Base-by-base conservation (phyloP, 2,797 vertebrate species). In the Pyrocephalus nanus region DNA sequence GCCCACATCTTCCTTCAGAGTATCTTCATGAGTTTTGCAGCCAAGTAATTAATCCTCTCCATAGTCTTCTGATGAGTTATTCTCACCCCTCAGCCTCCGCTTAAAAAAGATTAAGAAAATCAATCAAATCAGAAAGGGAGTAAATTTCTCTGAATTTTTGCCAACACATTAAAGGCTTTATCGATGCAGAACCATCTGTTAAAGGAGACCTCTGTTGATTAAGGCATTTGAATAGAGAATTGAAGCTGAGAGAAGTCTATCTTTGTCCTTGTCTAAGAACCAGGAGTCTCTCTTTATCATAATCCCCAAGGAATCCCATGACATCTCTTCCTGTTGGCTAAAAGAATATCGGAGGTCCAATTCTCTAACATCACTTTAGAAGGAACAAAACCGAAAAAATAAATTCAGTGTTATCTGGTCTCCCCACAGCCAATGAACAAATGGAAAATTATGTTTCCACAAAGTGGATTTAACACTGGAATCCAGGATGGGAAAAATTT, bases 101-200 rank as follows among this genome's bases (percentile, higher is more conserved):
- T 89, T 86, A 73, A 64, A 73, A 89, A 65, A 84, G 73, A 94
- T 88, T 86, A 93, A 80, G 65, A 77, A 95, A 96, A 92, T 88
- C 78, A 86, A 91, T 80, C 75, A 81, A 65, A 92, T 81, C 70
- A 93, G 86, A 70, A 87, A 90, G 75, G 40, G 34, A 88, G 48
- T 78, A 64, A 75, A 84, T 78, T 69, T 71, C 58, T 66, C 62
- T 72, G 70, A 72, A 48, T 83, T 86, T 82, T 94, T 72, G 29
- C 86, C 43, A 77, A 65, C 62, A 69, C 8, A 2, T 67, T 69
- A 58, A 88, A 91, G 83, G 51, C 36, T 73, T 64, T 91, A 86
- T 78, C 5, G 0, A 71, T 61, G 64, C 88, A 94, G 76, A 94
- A 64, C 42, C 53, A 82, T 51, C 88, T 81, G 67, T 48, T 85